phyloP scores from a whole-genome alignment of 2,888 invertebrate species.

The Lithophane semibrunnea region DNA sequence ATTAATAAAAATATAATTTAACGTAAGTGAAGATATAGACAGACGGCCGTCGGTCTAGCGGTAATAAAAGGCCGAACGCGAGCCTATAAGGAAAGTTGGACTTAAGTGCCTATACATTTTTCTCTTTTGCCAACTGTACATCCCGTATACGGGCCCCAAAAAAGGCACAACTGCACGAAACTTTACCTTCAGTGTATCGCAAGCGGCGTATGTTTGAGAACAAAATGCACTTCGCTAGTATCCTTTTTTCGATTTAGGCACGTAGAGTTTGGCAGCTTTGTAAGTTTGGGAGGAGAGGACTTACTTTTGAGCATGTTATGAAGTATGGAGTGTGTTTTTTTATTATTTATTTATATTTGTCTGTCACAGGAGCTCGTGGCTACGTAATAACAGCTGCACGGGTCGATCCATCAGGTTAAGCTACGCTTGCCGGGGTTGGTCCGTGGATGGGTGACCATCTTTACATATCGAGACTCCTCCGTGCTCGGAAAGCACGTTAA shows the following conservation, averaged over 20 bases:
- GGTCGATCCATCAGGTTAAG: too few relatives aligned
- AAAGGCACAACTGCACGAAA: slow-evolving; percentile 48
- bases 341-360: too few relatives aligned
- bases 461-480: too few relatives aligned
- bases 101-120: neutral
- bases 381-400: too few relatives aligned
- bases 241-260: slow-evolving; percentile 57
- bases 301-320: slow-evolving; percentile 25
- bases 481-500: too few relatives aligned
- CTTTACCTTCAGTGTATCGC: slow-evolving; percentile 61
- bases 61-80: neutral
- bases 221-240: slow-evolving; percentile 59
- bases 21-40: neutral
- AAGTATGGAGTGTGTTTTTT: slow-evolving; percentile 29
- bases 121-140: slow-evolving; percentile 21
- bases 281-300: slow-evolving; percentile 43
- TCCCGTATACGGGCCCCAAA: slow-evolving; percentile 30
- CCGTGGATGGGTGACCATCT: too few relatives aligned
- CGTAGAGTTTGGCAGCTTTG: slow-evolving; percentile 49
- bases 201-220: slow-evolving; percentile 54
- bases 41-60: too few relatives aligned
- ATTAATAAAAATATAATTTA: too few relatives aligned
- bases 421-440: too few relatives aligned
- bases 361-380: too few relatives aligned
- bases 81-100: neutral